Percentiles rank a stretch among this genome's conserved stretches.
These are phyloP conservation scores for Drosophila multiciliata DNA, from an alignment of 2,888 invertebrate species.

Conservation along the genomic window DNA sequence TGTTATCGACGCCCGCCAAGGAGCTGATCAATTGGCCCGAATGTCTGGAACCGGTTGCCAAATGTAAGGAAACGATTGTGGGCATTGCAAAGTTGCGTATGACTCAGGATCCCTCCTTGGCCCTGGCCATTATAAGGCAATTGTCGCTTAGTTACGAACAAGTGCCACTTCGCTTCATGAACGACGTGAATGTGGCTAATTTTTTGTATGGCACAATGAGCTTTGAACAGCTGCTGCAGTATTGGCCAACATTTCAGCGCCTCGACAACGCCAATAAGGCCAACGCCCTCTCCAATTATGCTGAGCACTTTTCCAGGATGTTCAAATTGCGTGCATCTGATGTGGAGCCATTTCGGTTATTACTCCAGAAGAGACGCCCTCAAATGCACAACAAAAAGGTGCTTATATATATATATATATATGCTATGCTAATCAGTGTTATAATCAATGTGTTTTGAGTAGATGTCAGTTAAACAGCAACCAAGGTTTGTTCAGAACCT, in stretches of 20 bases:
- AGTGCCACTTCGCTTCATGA: slow-evolving; percentile 73
- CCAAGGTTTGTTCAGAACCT: slow-evolving; percentile 50
- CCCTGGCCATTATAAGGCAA: slow-evolving; percentile 63
- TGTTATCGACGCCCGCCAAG: slow-evolving; percentile 35
- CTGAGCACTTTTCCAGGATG: slow-evolving; percentile 49
- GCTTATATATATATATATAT: too few species aligned
- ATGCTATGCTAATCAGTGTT: neutral
- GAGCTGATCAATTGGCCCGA: slow-evolving; percentile 52
- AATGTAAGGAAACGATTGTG: slow-evolving; percentile 31
- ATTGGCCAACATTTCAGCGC: slow-evolving; percentile 53
- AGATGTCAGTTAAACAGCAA: neutral
- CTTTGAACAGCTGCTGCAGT: slow-evolving; percentile 70
- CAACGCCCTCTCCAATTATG: neutral
- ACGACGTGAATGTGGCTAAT: slow-evolving; percentile 56
- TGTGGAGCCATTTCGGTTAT: slow-evolving; percentile 73
- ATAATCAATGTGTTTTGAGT: neutral
- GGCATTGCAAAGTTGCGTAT: slow-evolving; percentile 73
- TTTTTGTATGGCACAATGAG: slow-evolving; percentile 72
- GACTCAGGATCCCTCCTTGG: slow-evolving; percentile 49
- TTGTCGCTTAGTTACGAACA: slow-evolving; percentile 66
- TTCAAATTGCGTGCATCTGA: slow-evolving; percentile 58
- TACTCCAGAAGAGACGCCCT: slow-evolving; percentile 61
- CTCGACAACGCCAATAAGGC: slow-evolving; percentile 23
- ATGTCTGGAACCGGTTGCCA: slow-evolving; percentile 29
- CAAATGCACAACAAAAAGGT: slow-evolving; percentile 27